Percentiles rank a stretch among this genome's conserved stretches.
These are phyloP conservation scores for Megathymus violae DNA, from an alignment of 1,140 invertebrate species.

Conservation along the genomic window DNA sequence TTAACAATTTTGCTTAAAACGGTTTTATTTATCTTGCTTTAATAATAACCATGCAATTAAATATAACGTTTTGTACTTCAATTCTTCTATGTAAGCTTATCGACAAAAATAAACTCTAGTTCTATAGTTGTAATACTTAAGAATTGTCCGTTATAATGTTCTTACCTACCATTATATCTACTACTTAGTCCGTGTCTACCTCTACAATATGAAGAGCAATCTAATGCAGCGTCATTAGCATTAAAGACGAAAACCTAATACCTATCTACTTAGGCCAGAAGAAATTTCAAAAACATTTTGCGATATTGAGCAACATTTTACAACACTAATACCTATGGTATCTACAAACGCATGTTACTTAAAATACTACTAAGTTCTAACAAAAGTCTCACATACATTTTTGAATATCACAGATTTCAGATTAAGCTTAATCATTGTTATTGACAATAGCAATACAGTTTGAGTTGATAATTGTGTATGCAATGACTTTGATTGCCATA, in stretches of 20 bases:
- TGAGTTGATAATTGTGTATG: conserved; percentile 88
- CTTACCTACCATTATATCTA: too few species aligned
- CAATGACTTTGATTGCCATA: conserved; percentile 92
- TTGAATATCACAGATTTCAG: conserved; percentile 52
- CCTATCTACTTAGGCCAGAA: conserved; percentile 19
- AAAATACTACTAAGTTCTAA: not conserved
- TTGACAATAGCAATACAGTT: conserved; percentile 90
- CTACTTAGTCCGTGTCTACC: too few species aligned
- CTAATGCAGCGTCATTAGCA: not conserved
- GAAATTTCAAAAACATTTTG: not conserved
- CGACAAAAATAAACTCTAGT: too few species aligned
- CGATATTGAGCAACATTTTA: conserved; percentile 32
- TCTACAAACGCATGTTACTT: conserved; percentile 5
- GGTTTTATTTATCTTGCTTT: too few species aligned
- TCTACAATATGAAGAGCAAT: too few species aligned
- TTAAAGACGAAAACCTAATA: not conserved
- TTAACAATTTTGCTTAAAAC: too few species aligned
- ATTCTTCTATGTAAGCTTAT: too few species aligned
- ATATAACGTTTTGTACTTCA: too few species aligned
- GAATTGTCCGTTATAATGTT: too few species aligned
- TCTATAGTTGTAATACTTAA: too few species aligned
- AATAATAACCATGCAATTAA: too few species aligned
- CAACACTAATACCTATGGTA: conserved; percentile 17
- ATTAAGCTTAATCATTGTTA: conserved; percentile 35
- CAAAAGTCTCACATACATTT: conserved; percentile 20